Evolutionary conservation across 2,888 invertebrate species (phyloP), one percentile per base, ranked within the genome.

Genomic region (Orthosia cruda): DNA sequence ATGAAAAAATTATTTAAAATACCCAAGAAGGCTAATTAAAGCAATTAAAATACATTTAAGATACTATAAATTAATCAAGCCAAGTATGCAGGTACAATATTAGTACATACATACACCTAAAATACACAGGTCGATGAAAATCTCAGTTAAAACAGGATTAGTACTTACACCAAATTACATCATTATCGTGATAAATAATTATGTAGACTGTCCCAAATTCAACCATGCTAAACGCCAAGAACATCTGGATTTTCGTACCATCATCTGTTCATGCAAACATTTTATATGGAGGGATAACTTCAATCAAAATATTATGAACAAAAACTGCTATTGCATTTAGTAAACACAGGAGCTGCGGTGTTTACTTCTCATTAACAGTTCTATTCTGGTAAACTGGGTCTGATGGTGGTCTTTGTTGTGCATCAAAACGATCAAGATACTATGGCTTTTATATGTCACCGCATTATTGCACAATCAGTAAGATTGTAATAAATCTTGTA

Each of bases 1-100:
- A 83, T 70, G 74, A 77, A 83, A 77, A 76, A 74, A 80, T 4
- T 58, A 73, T 65, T 77, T 67, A 81, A 87, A 79, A 83, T 57
- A 80, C 68, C 80, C 69, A 84, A 82, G n/a, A 54, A 68, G 26
- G 71, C 49, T 45, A 79, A 73, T 72, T 65, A 52, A 55, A 76
- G 63, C 64, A 65, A 75, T 69, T 40, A 32, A 58, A 77, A 63
- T 57, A 55, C n/a, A 68, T 57, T 65, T 55, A 55, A 12, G 49
- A 49, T 74, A 63, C 52, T 58, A 58, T 67, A n/a, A 66, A 64
- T 62, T 47, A 62, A 67, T 55, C 40, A 71, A 81, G 63, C 59
- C 47, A 74, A 68, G 47, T 50, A 62, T 15, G 64, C 49, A 49
- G 40, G 55, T 61, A 61, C 26, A 79, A 57, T 54, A 62, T n/a